Base-by-base conservation (phyloP, 2,797 vertebrate genomes). In the Sternarchorhynchus goeldii region DNA sequence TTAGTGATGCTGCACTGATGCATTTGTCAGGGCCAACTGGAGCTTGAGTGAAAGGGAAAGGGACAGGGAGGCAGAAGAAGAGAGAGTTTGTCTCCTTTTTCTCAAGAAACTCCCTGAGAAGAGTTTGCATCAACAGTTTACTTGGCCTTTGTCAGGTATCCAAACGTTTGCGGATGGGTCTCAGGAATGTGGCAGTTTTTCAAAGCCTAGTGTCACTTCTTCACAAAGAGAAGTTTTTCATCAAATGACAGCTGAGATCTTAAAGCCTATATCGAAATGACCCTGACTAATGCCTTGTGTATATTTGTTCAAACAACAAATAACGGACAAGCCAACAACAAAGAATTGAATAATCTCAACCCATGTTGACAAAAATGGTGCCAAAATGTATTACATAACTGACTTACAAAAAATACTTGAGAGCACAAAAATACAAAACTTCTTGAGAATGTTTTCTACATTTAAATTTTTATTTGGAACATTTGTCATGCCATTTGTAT, bases 181-280 rank as follows among this genome's bases (percentile, higher is more conserved):
- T 55, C 53, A 73, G 58, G 76, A 87, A 84, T 84, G 81, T 81
- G 67, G n/a, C 82, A 72, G 5, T 34, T 20, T 64, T 58, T 53
- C 45, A 50, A 12, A 50, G 8, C 45, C 12, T 3, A 12, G 12
- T 50, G 12, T 14, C 45, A 50, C 45, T 50, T 50, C 45, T 1
- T 50, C 45, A 50, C 45, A 50, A 12, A 10, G 10, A 50, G 45
- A 50, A 12, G 14, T 14, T 14, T 50, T 41, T 50, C 14, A 12
- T 50, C 10, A 45, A 45, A 50, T 50, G 45, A 50, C 2, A 50
- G 45, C 45, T 50, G 10, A 50, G 12, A 12, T 50, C 45, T 50
- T 50, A 50, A 2, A 50, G 45, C 2, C 12, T 50, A 1, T 50
- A 16, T 12, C 45, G 36, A 41, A 36, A 65, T 14, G 10, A 14